These are phyloP conservation scores for Sapayoa aenigma DNA, from an alignment of 2,113 vertebrate genomes.

Conservation along the genomic window DNA sequence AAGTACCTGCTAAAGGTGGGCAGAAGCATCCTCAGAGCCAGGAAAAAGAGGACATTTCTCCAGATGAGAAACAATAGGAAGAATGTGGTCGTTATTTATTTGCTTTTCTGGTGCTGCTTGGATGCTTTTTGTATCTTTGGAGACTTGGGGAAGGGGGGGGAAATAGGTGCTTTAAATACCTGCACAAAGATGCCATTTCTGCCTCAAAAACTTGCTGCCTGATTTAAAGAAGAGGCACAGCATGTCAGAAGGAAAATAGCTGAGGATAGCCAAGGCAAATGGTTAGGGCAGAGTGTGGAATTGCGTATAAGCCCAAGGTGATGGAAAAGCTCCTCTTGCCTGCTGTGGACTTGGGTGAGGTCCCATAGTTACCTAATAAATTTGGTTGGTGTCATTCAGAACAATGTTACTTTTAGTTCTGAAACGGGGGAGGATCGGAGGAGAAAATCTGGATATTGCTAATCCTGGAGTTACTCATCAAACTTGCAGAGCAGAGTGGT, in stretches of 20 bases:
- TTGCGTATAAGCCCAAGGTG: not conserved
- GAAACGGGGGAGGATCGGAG: not conserved
- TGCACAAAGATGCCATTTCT: not conserved
- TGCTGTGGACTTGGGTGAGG: not conserved
- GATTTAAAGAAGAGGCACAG: not conserved
- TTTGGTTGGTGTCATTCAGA: not conserved
- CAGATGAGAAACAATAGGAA: not conserved
- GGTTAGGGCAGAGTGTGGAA: not conserved
- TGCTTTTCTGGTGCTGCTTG: not conserved
- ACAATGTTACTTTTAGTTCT: not conserved
- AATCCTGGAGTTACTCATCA: not conserved
- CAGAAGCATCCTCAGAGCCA: not conserved
- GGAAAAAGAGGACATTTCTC: not conserved
- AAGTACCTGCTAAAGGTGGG: not conserved
- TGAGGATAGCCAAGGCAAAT: not conserved
- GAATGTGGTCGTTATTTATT: constrained; percentile 23
- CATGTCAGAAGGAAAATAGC: not conserved
- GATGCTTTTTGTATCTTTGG: not conserved
- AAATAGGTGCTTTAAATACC: not conserved
- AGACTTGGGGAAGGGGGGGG: not conserved
- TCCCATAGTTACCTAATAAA: not conserved
- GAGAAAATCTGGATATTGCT: not conserved
- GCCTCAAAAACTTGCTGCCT: not conserved
- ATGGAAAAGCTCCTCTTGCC: not conserved
- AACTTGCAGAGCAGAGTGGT: not conserved